Percentiles rank a stretch among this genome's conserved stretches.
These are phyloP conservation scores for Sebastes itinus DNA, from an alignment of 2,797 vertebrate genomes.

Conservation along the genomic window DNA sequence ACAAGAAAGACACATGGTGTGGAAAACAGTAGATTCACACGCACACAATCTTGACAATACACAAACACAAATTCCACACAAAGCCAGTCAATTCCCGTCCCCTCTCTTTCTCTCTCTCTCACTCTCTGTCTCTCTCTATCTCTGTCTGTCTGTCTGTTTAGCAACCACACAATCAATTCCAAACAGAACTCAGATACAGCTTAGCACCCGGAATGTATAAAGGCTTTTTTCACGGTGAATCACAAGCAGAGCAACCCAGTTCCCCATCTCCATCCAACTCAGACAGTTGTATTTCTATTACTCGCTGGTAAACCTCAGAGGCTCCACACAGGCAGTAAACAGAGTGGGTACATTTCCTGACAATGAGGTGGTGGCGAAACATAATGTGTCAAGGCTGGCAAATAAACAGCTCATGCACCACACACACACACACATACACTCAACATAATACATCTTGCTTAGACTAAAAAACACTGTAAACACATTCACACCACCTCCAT, in stretches of 20 bases:
- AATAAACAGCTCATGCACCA: constrained; percentile 55
- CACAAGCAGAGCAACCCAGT: constrained; percentile 62
- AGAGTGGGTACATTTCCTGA: constrained; percentile 71
- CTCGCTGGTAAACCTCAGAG: constrained; percentile 67
- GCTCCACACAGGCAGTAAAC: constrained; percentile 65
- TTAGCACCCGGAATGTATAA: constrained; percentile 68
- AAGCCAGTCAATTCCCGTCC: constrained; percentile 68
- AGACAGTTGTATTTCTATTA: constrained; percentile 76
- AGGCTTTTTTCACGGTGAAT: constrained; percentile 67
- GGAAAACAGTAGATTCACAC: constrained; percentile 52
- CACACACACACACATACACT: neutral
- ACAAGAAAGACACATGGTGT: constrained; percentile 71
- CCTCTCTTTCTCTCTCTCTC: constrained; percentile 12
- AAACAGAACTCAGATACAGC: constrained; percentile 76
- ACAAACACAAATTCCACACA: constrained; percentile 69
- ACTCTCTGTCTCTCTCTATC: neutral
- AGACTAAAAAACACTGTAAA: constrained; percentile 49
- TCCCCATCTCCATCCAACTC: constrained; percentile 69
- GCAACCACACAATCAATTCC: constrained; percentile 78
- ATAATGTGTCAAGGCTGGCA: constrained; percentile 68
- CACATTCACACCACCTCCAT: constrained; percentile 45
- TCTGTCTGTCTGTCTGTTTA: constrained; percentile 71
- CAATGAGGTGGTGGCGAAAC: constrained; percentile 70
- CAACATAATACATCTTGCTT: constrained; percentile 36
- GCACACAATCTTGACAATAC: constrained; percentile 54